Conservation (phyloP, 2,888 invertebrate genomes). For the Pteria penguin region DNA sequence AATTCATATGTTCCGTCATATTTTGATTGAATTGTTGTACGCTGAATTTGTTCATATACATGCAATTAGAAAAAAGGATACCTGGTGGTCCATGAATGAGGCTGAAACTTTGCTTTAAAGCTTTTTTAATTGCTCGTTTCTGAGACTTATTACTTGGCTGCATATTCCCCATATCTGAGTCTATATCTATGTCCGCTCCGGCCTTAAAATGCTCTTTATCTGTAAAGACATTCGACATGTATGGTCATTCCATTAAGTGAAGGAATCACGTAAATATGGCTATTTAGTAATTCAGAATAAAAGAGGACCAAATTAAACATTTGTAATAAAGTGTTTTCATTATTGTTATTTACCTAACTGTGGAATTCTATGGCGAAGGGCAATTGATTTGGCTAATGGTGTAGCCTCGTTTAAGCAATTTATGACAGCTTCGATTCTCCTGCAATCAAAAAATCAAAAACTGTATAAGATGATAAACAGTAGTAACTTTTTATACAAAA, state of each 20-base stretch:
- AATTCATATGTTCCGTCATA: too few species aligned
- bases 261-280: too few species aligned
- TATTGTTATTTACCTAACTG: slow-evolving; percentile 3
- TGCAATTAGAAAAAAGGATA: too few species aligned
- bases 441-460: background rate
- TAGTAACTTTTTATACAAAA: background rate
- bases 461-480: background rate
- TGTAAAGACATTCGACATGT: too few species aligned
- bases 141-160: slow-evolving; percentile 27
- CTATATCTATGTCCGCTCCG: background rate
- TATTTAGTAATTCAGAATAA: too few species aligned
- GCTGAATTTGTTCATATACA: too few species aligned
- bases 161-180: background rate
- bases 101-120: slow-evolving; percentile 26
- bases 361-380: background rate
- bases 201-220: background rate
- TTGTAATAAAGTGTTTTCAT: too few species aligned
- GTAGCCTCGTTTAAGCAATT: background rate
- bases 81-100: slow-evolving; percentile 46
- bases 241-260: too few species aligned
- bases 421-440: background rate
- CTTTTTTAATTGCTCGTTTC: slow-evolving; percentile 25
- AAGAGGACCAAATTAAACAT: too few species aligned
- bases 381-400: background rate
- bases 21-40: too few species aligned